Base-by-base conservation (phyloP, 2,113 vertebrate species). In the Equus przewalskii region DNA sequence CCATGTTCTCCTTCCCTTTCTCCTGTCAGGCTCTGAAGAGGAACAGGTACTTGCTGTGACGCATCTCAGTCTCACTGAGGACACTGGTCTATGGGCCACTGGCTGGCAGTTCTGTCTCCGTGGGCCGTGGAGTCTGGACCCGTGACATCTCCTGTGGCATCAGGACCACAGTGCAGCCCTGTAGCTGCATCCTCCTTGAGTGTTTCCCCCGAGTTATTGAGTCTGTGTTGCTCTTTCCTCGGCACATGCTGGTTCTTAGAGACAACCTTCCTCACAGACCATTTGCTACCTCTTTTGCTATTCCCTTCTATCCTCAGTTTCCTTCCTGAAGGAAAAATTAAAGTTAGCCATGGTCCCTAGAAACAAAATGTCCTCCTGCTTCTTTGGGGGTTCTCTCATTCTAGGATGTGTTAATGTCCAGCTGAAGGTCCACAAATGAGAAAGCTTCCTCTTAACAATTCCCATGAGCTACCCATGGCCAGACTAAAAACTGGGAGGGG, bases 401-500 rank as follows among this genome's bases (percentile, higher is more conserved):
- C 46, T 28, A 76, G 7, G 22, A 21, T 76, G 41, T 49, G 9
- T n/a, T 51, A 16, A 41, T 19, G 41, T 21, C 2, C 6, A 84
- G 26, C 26, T 22, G 64, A 56, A 83, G 30, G 19, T 73, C 36
- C 2, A 56, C 54, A 69, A 26, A 62, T 58, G 62, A 89, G 18
- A 65, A 54, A 70, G 3, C 9, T 30, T 3, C 2, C 62, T 81
- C 22, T 54, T 72, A 22, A 7, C 8, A 65, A 21, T 67, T 10
- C 9, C 14, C 0, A n/a, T 12, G 9, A 60, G 28, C 8, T 26
- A 18, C 21, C 14, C 11, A 14, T 2, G 36, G 14, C 22, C 1
- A 60, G 44, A 18, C 11, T 5, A n/a, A 44, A 49, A 44, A 13
- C 13, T 14, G 14, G 30, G 21, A 26, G 41, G 49, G 7, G 10